Base-by-base conservation (phyloP, 2,888 invertebrate genomes). In the Antheraea assamensis region DNA sequence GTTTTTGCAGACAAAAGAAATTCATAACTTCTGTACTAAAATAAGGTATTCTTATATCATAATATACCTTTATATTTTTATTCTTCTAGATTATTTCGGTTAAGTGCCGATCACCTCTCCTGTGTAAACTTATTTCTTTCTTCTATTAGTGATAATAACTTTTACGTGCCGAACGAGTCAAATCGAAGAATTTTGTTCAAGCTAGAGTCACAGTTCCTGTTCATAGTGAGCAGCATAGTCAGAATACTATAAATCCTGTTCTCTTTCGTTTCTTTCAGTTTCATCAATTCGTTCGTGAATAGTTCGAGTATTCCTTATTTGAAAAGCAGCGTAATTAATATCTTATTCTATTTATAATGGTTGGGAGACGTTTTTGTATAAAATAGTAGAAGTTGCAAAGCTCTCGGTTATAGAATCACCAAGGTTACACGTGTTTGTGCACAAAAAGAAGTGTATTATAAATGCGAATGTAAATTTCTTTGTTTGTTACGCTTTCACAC, bases 1-100 rank as follows among this genome's bases (percentile, higher is more conserved):
- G 68, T 35, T 68, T 68, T 64, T 68, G 35, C 68, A 68, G 35
- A 68, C 68, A 68, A 35, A 68, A 35, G 35, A 68, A 35, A 68
- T 68, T 68, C 35, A 35, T 68, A 35, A 68, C 31, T 31, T 68
- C n/a, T 68, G 21, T 68, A 35, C 68, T 68, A 68, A 68, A 68
- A 35, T 68, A 68, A 68, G 31, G 21, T 68, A 68, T 68, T 35
- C 8, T 68, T 35, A n/a, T 68, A 42, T 1, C n/a, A n/a, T 42
- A 35, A 42, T 42, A 68, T 58, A 31, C 3, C 35, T 17, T 30
- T 17, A 17, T 64, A 30, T 64, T 64, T 64, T 30, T 24, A 13
- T 58, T 17, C 21, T 27, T 64, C 30, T 30, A 64, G 30, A 4
- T 17, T 64, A 30, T 64, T 5, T 27, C 27, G 30, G 30, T 30